A percentile compares a stretch with the other conserved stretches of the same genome.
phyloP scores from a whole-genome alignment of 1,140 invertebrate genomes.

The Eumeta japonica region DNA sequence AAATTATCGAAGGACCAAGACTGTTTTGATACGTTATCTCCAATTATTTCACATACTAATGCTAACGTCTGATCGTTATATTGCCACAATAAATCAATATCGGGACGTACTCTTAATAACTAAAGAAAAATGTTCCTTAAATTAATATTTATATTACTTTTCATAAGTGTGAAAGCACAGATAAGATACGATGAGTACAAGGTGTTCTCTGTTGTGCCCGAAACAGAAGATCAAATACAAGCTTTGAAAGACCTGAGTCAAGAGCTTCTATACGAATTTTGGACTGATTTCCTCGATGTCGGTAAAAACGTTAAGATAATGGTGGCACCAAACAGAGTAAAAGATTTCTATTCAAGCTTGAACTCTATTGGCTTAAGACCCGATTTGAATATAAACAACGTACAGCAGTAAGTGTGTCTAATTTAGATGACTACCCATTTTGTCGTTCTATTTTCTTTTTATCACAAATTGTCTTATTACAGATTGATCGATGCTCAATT shows the following conservation, averaged over 20 bases:
- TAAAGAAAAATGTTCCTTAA: no score
- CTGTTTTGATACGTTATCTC: no score
- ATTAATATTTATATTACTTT: no score
- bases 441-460: no score
- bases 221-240: conserved; percentile 24
- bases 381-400: background rate
- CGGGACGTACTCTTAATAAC: no score
- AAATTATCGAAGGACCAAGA: no score
- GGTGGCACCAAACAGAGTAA: background rate
- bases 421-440: no score
- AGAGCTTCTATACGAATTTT: conserved; percentile 26
- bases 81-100: background rate
- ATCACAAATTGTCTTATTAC: background rate
- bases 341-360: background rate
- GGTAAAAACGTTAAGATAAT: conserved; percentile 18
- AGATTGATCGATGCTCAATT: conserved; percentile 1
- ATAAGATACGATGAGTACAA: conserved; percentile 52
- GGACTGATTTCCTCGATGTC: conserved; percentile 28
- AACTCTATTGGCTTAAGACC: background rate
- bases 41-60: no score
- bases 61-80: no score
- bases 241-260: conserved; percentile 17
- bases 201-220: conserved; percentile 52
- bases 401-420: conserved; percentile 1
- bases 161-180: no score